These are phyloP conservation scores for Calephelis virginiensis DNA, from an alignment of 1,140 invertebrate species.

Conservation along the genomic window DNA sequence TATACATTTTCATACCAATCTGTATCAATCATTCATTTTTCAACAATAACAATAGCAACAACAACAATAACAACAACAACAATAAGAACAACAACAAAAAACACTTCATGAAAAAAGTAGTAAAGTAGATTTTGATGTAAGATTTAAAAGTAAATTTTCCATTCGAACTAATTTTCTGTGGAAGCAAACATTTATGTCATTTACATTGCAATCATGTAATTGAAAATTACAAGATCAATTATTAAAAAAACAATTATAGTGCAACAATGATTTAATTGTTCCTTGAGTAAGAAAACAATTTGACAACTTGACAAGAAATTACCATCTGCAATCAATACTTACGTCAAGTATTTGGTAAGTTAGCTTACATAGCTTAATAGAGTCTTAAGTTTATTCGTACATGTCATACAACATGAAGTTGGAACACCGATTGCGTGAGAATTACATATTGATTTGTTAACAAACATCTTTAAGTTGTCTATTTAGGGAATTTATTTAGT, in stretches of 20 bases:
- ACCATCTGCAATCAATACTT: conserved; percentile 5
- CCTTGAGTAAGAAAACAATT: conserved; percentile 4
- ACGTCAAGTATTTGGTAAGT: conserved; percentile 9
- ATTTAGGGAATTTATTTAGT: too few relatives aligned
- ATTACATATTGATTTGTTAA: too few relatives aligned
- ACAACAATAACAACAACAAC: too few relatives aligned
- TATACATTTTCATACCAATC: too few relatives aligned
- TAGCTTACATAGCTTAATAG: background rate
- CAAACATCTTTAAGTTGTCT: too few relatives aligned
- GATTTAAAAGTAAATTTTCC: background rate
- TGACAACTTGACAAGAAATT: conserved; percentile 3
- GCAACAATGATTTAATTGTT: background rate
- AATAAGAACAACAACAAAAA: too few relatives aligned
- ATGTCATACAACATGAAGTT: background rate
- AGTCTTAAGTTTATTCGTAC: conserved; percentile 5
- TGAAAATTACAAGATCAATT: conserved; percentile 4
- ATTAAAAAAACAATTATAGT: conserved; percentile 4
- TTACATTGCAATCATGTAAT: conserved; percentile 10
- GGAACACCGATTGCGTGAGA: too few relatives aligned
- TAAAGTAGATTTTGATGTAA: background rate
- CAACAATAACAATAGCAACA: too few relatives aligned
- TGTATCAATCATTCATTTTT: too few relatives aligned
- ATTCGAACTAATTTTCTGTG: background rate
- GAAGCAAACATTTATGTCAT: conserved; percentile 1
- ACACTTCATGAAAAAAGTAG: too few relatives aligned